Percentiles rank a stretch among this genome's conserved stretches.
Conservation (phyloP, 2,113 vertebrate species). For the Oncorhynchus kisutch region DNA sequence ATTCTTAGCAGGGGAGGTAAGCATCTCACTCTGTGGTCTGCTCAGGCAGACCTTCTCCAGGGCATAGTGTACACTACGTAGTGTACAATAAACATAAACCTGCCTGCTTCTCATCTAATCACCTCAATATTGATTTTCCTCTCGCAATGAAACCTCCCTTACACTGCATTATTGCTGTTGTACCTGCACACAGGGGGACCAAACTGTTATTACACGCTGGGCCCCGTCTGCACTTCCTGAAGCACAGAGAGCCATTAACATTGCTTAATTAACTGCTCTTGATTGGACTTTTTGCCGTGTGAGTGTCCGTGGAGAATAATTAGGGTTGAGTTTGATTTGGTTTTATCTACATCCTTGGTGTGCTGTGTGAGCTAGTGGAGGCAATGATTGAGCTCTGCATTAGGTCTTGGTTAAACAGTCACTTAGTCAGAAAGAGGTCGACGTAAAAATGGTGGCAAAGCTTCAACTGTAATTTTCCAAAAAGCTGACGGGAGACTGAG, state of each 20-base stretch:
- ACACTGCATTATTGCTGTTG: neutral
- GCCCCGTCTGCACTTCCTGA: constrained; percentile 6
- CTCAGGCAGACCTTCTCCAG: neutral
- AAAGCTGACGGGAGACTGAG: neutral
- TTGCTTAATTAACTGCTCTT: constrained; percentile 15
- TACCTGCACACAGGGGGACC: constrained; percentile 4
- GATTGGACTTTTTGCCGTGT: constrained; percentile 17
- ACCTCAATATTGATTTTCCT: constrained; percentile 15
- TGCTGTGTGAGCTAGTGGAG: neutral
- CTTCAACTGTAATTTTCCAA: neutral
- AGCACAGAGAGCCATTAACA: constrained; percentile 6
- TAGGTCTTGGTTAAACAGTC: neutral
- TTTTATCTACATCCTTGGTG: constrained; percentile 2
- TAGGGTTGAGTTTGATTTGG: constrained; percentile 19
- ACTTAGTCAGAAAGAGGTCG: neutral
- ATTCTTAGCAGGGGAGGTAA: constrained; percentile 6
- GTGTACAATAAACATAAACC: constrained; percentile 3
- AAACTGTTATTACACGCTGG: neutral
- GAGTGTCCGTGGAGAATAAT: constrained; percentile 25
- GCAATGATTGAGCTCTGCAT: neutral
- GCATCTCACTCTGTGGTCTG: neutral
- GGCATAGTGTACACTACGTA: no score
- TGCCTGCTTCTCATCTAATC: constrained; percentile 8
- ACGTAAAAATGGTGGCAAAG: neutral
- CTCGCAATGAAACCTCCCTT: neutral